Evolutionary conservation across 2,113 vertebrate species (phyloP).

Genomic region (Carassius auratus): DNA sequence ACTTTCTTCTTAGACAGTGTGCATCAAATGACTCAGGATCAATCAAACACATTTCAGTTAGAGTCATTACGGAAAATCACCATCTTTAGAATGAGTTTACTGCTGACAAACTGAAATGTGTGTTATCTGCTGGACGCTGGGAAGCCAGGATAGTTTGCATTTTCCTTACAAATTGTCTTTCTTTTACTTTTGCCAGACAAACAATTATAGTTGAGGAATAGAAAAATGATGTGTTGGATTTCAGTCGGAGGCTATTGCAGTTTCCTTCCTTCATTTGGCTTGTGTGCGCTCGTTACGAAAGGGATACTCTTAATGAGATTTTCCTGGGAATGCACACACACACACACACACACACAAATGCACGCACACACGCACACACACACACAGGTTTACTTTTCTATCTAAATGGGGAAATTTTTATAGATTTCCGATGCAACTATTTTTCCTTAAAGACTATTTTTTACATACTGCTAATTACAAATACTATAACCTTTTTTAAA

Average conservation of each 20-base stretch:
- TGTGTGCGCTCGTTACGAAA: background rate
- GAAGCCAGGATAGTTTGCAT: background rate
- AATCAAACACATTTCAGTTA: slow-evolving; percentile 7
- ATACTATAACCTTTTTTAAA: no score
- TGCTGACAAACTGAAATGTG: background rate
- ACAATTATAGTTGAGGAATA: slow-evolving; percentile 24
- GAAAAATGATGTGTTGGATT: slow-evolving; percentile 30
- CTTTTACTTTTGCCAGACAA: no score
- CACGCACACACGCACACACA: background rate
- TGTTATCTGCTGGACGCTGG: background rate
- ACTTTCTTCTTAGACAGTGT: background rate
- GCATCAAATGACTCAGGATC: slow-evolving; percentile 1
- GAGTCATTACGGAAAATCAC: background rate
- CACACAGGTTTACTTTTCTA: no score
- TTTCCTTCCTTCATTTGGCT: slow-evolving; percentile 15
- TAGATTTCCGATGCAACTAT: no score
- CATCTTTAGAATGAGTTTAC: background rate
- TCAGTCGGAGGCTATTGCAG: slow-evolving; percentile 20
- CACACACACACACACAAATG: no score
- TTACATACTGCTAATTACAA: no score
- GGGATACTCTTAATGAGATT: slow-evolving; percentile 24
- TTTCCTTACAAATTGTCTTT: background rate
- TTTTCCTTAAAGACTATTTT: no score
- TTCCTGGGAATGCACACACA: background rate
- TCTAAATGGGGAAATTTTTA: no score